Percentiles rank a stretch among this genome's conserved stretches.
Evolutionary conservation across 2,113 vertebrate genomes (phyloP).

Genomic region (Scolopax mira): DNA sequence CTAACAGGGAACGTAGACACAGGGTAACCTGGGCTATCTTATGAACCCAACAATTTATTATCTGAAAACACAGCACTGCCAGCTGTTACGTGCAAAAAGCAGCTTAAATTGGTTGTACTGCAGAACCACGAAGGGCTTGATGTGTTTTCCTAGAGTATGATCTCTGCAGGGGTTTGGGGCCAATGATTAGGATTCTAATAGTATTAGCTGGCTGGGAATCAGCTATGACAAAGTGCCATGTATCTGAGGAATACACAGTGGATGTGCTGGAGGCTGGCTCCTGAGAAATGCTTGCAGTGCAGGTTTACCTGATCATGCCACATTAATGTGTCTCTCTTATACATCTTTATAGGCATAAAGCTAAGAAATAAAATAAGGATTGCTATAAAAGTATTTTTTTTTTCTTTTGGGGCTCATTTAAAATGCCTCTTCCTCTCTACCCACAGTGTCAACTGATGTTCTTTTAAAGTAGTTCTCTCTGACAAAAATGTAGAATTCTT

Average conservation of each 20-base stretch:
- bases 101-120: neutral
- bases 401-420: neutral
- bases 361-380: neutral
- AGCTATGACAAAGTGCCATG: neutral
- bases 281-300: neutral
- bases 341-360: neutral
- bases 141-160: neutral
- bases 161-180: neutral
- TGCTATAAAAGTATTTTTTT: neutral
- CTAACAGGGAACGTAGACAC: neutral
- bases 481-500: neutral
- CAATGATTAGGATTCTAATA: neutral
- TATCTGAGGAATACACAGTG: neutral
- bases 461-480: neutral
- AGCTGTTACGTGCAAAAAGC: neutral
- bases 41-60: neutral
- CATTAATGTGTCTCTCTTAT: neutral
- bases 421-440: neutral
- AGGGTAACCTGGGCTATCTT: neutral
- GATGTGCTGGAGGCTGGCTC: neutral
- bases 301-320: neutral
- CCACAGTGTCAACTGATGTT: neutral
- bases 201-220: neutral
- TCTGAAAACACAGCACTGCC: neutral
- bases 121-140: neutral